Evolutionary conservation across 2,797 vertebrate species (phyloP).

Genomic region (Gymnopithys bicolor): DNA sequence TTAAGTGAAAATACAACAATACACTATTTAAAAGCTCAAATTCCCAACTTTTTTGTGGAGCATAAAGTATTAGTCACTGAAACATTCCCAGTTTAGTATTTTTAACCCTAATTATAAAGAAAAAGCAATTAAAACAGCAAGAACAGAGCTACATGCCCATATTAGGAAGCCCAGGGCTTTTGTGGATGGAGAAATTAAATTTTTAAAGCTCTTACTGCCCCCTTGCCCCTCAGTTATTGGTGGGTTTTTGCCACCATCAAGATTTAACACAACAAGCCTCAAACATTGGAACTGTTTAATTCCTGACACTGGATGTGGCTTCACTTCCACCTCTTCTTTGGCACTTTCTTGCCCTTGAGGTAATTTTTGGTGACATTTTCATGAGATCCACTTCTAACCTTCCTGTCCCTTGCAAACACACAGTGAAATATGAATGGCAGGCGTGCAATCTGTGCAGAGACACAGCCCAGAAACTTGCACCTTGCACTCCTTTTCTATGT

Average conservation of each 20-base stretch:
- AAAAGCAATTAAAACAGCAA: background rate
- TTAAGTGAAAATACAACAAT: background rate
- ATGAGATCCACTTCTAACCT: slow-evolving; percentile 20
- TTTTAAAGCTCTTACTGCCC: background rate
- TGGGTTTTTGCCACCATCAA: background rate
- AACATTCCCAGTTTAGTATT: background rate
- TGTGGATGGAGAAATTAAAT: background rate
- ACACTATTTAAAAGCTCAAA: background rate
- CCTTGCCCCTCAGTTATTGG: background rate
- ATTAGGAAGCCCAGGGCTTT: background rate
- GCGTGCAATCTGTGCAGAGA: slow-evolving; percentile 41
- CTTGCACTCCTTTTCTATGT: slow-evolving; percentile 73
- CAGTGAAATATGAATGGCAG: slow-evolving; percentile 49
- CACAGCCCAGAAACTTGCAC: slow-evolving; percentile 73
- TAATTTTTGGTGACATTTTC: slow-evolving; percentile 51
- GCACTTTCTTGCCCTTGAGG: slow-evolving; percentile 34
- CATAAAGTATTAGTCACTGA: background rate
- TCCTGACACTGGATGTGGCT: background rate
- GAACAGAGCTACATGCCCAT: background rate
- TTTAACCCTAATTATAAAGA: background rate
- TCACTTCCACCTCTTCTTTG: background rate
- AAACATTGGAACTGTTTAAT: background rate
- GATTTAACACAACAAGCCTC: background rate
- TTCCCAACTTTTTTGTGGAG: background rate
- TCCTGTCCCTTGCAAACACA: background rate